Base-by-base conservation (phyloP, 2,113 vertebrate species). In the Corydoras sp. region DNA sequence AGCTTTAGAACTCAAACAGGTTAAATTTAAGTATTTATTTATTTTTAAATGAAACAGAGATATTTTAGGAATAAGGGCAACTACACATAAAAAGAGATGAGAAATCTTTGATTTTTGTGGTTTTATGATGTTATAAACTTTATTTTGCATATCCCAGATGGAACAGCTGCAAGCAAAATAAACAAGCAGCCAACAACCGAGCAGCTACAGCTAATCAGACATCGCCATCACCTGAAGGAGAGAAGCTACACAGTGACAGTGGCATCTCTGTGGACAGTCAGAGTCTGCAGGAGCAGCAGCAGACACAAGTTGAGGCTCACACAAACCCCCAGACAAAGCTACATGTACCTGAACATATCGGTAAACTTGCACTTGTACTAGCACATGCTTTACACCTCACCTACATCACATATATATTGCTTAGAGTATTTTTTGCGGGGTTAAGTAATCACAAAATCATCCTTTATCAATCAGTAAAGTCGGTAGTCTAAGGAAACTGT, bases 91-190 rank as follows among this genome's bases (percentile, higher is more conserved):
- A 24, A 24, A 24, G 18, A 24, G 18, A 24, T n/a, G n/a, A n/a
- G n/a, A n/a, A n/a, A n/a, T n/a, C n/a, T n/a, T n/a, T n/a, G n/a
- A n/a, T 24, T 24, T 24, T 24, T 24, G 18, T 24, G 18, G 18
- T 24, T 24, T 24, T 24, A 24, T 24, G 18, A 24, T 24, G 18
- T 24, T 24, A 24, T 24, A 24, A 24, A 24, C 18, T 24, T 24
- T 24, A 24, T 24, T 24, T 24, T 2, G 18, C 18, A 24, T 24
- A 7, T 76, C 64, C 4, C 86, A 98, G 97, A 88, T 98, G 95
- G 95, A 98, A 96, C 87, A 98, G 90, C 90, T 99, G 95, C 84
- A 98, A 99, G 65, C 92, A 98, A 86, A 97, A 97, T 86, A 98
- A 98, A 62, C 95, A 96, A 62, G 94, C 92, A 0, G 95, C 93